These are phyloP conservation scores for Cathartes aura DNA, from an alignment of 2,113 vertebrate species.

Conservation along the genomic window DNA sequence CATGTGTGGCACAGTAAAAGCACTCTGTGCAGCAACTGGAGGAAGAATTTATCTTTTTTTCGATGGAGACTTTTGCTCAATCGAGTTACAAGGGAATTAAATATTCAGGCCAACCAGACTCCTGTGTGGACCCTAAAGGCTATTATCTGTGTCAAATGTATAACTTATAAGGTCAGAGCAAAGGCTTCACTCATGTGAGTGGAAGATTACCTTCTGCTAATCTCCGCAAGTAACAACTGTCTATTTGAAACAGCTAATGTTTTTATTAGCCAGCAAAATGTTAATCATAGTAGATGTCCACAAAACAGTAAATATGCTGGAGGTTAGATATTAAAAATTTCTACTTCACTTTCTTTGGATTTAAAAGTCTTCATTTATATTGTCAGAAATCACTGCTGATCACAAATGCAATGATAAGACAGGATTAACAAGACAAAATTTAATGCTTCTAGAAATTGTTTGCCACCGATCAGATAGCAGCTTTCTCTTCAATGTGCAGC, in stretches of 20 bases:
- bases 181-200: not conserved
- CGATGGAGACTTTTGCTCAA: not conserved
- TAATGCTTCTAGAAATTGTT: not conserved
- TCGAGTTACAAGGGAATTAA: not conserved
- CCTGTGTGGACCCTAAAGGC: not conserved
- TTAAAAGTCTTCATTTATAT: not conserved
- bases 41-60: conserved; percentile 13
- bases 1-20: not conserved
- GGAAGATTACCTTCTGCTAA: not conserved
- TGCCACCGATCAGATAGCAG: not conserved
- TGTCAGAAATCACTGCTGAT: not conserved
- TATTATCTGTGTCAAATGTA: not conserved
- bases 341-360: not conserved
- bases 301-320: not conserved
- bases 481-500: not conserved
- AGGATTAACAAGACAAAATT: not conserved
- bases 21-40: not conserved
- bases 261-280: not conserved
- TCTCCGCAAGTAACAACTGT: not conserved
- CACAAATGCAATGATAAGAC: not conserved
- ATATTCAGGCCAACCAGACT: not conserved
- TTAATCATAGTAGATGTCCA: not conserved
- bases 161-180: not conserved
- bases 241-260: not conserved
- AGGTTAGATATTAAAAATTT: not conserved